Percentiles rank a stretch among this genome's conserved stretches.
These are phyloP conservation scores for Conomelus anceps DNA, from an alignment of 2,888 invertebrate species.

Conservation along the genomic window DNA sequence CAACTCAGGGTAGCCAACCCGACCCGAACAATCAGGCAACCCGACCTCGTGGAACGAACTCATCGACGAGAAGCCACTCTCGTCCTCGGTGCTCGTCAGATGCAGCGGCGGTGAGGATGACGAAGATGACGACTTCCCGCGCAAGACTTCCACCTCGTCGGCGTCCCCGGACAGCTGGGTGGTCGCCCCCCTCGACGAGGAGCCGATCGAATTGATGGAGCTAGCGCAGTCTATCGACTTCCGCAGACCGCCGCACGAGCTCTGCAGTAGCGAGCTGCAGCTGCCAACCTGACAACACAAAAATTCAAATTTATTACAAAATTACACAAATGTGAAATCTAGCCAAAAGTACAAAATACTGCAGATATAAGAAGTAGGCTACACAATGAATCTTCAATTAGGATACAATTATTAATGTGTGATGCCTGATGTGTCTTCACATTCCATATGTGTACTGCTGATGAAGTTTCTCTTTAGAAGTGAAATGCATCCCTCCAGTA, in stretches of 20 bases:
- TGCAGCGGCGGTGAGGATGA: slow-evolving; percentile 32
- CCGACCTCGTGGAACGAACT: slow-evolving; percentile 69
- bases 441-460: too few relatives aligned
- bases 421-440: too few relatives aligned
- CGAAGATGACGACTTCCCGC: slow-evolving; percentile 14
- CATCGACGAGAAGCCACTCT: slow-evolving; percentile 80
- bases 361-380: too few relatives aligned
- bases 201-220: background rate
- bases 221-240: slow-evolving; percentile 26
- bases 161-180: slow-evolving; percentile 20
- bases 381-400: too few relatives aligned
- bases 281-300: slow-evolving; percentile 32
- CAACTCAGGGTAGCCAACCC: slow-evolving; percentile 33
- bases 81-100: slow-evolving; percentile 61
- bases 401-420: too few relatives aligned
- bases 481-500: too few relatives aligned
- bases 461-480: too few relatives aligned
- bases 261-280: slow-evolving; percentile 33
- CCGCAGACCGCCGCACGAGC: slow-evolving; percentile 27
- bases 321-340: background rate
- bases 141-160: slow-evolving; percentile 38
- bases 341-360: background rate
- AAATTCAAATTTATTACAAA: background rate
- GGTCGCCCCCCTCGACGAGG: slow-evolving; percentile 18
- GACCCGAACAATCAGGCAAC: slow-evolving; percentile 22